Percentiles rank a stretch among this genome's conserved stretches.
Conservation (phyloP, 2,113 vertebrate genomes). For the Catharus bicknelli region DNA sequence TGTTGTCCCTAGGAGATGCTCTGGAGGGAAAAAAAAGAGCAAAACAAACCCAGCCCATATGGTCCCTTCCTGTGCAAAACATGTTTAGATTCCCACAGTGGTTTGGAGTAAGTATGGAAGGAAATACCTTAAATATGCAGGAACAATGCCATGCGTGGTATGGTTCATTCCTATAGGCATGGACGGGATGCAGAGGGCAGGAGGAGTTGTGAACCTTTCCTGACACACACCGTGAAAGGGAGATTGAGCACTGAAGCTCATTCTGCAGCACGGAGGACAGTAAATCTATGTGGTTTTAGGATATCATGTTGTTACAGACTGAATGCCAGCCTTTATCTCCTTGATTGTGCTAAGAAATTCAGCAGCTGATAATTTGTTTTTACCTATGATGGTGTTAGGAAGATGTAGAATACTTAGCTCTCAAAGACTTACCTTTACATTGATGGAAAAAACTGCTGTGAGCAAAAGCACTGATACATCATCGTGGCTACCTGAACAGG, state of each 20-base stretch:
- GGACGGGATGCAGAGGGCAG: neutral
- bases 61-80: neutral
- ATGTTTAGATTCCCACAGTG: neutral
- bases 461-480: neutral
- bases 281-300: neutral
- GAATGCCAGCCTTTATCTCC: neutral
- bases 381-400: neutral
- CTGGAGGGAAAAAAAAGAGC: neutral
- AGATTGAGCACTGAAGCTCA: neutral
- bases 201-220: neutral
- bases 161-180: neutral
- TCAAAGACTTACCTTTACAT: neutral
- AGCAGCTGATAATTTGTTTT: neutral
- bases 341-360: neutral
- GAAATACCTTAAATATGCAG: neutral
- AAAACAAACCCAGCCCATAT: slow-evolving; percentile 10
- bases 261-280: neutral
- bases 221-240: fast-evolving
- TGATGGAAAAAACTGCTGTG: neutral
- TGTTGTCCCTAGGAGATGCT: neutral
- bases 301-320: neutral
- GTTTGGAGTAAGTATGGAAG: neutral
- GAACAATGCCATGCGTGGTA: neutral
- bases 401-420: neutral
- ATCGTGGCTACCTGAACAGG: neutral